phyloP scores from a whole-genome alignment of 2,888 invertebrate species.

The Flexamia atlantica region DNA sequence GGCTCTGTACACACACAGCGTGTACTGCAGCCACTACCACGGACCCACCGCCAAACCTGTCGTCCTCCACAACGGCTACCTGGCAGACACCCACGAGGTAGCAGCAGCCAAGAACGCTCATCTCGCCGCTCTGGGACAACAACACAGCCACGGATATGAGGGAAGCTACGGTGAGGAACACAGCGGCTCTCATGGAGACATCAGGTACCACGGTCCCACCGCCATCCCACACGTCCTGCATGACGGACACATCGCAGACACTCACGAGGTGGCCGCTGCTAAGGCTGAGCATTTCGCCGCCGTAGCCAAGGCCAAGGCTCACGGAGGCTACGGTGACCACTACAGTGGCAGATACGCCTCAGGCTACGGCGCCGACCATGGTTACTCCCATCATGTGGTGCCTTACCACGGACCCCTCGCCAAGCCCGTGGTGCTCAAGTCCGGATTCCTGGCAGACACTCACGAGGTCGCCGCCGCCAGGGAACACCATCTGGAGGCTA shows the following conservation, averaged over 20 bases:
- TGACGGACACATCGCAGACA: conserved; percentile 48
- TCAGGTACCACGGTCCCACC: conserved; percentile 42
- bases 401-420: conserved; percentile 52
- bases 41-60: conserved; percentile 42
- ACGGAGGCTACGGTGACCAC: conserved; percentile 23
- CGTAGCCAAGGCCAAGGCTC: conserved; percentile 52
- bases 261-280: conserved; percentile 47
- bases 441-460: conserved; percentile 53
- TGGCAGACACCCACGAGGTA: conserved; percentile 52
- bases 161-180: conserved; percentile 17
- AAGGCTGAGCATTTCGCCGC: conserved; percentile 48
- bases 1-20: conserved; percentile 24
- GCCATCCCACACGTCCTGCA: conserved; percentile 43
- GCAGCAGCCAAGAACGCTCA: conserved; percentile 45
- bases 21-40: conserved; percentile 48
- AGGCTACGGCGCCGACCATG: conserved; percentile 40
- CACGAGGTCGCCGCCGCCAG: conserved; percentile 49
- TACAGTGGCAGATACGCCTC: conserved; percentile 28
- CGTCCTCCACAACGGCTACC: conserved; percentile 49
- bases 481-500: conserved; percentile 25
- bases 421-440: conserved; percentile 51
- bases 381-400: conserved; percentile 37
- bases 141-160: neutral
- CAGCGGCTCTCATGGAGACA: conserved; percentile 30
- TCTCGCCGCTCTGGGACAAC: conserved; percentile 44